phyloP scores from a whole-genome alignment of 2,888 invertebrate genomes.

The Tolmerus cingulatus region DNA sequence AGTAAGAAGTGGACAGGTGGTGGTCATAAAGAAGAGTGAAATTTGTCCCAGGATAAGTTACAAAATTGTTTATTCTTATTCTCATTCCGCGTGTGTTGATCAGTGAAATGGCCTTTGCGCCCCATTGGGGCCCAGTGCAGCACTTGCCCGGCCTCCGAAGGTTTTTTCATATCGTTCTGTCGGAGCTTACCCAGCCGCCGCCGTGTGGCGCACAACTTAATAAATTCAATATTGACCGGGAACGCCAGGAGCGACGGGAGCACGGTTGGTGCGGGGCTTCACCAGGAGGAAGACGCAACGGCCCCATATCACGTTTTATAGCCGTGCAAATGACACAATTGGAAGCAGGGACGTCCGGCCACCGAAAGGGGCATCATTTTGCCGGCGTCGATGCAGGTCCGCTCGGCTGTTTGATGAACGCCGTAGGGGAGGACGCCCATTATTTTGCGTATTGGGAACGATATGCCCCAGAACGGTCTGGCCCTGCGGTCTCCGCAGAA shows the following conservation, averaged over 20 bases:
- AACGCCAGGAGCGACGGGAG: not conserved
- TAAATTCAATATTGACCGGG: slow-evolving; percentile 35
- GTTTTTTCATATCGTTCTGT: slow-evolving; percentile 10
- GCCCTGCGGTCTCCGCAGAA: not conserved
- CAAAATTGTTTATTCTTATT: too few species aligned
- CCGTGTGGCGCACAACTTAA: not conserved
- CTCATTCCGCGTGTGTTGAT: not conserved
- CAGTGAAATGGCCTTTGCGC: not conserved
- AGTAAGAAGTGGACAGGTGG: too few species aligned
- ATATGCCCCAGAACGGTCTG: slow-evolving; percentile 1
- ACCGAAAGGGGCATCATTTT: slow-evolving; percentile 41
- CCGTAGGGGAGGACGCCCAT: not conserved
- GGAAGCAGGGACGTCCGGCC: slow-evolving; percentile 39
- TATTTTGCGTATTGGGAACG: slow-evolving; percentile 40
- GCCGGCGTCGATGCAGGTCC: slow-evolving; percentile 37
- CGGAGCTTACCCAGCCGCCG: not conserved
- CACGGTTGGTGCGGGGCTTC: not conserved
- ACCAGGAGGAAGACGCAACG: slow-evolving; percentile 16
- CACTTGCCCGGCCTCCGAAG: not conserved
- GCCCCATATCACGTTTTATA: slow-evolving; percentile 44
- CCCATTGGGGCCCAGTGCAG: not conserved
- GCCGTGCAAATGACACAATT: slow-evolving; percentile 47
- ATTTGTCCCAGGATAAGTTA: too few species aligned
- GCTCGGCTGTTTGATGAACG: slow-evolving; percentile 8
- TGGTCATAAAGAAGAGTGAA: too few species aligned